Base-by-base conservation (phyloP, 2,888 invertebrate species). In the Cinara cedri region DNA sequence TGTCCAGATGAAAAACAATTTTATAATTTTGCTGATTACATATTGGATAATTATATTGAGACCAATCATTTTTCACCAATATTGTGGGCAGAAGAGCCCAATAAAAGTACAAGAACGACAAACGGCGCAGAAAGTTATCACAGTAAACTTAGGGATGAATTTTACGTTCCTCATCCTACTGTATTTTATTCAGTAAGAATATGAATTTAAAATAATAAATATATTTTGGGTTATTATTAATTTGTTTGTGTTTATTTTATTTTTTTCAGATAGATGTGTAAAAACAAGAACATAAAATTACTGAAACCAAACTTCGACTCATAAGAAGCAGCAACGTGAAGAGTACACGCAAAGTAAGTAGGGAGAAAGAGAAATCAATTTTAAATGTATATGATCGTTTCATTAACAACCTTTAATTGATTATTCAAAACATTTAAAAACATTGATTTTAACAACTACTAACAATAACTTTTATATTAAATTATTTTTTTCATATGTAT, bases 101-200 rank as follows among this genome's bases (percentile, higher is more conserved):
- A 55, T 55, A 21, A 21, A 21, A 55, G 55, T 55, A 21, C 55
- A 26, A 26, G 34, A 62, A 26, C 62, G 8, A 62, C 62, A 26
- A 62, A 62, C 34, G 34, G 34, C 24, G 34, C 62, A 14, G 62
- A 62, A 62, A 13, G 62, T n/a, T 34, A 62, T 14, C 34, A 62
- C n/a, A 62, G 62, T 62, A 13, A 62, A 62, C 62, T 62, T 34
- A 34, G 34, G 34, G 14, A 34, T 62, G 62, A 1, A 62, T 62
- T 62, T 62, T 62, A 62, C 34, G 62, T 62, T 26, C 34, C 26
- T 10, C 19, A 13, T 62, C 62, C 34, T 4, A 26, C 13, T 62
- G 34, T 34, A 34, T 62, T 62, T 62, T n/a, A 62, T 34, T 34
- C 62, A 34, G 62, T 62, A 62, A 62, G 34, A 34, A 62, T 16